Evolutionary conservation across 2,888 invertebrate species (phyloP).

Genomic region (Scotopteryx bipunctaria): DNA sequence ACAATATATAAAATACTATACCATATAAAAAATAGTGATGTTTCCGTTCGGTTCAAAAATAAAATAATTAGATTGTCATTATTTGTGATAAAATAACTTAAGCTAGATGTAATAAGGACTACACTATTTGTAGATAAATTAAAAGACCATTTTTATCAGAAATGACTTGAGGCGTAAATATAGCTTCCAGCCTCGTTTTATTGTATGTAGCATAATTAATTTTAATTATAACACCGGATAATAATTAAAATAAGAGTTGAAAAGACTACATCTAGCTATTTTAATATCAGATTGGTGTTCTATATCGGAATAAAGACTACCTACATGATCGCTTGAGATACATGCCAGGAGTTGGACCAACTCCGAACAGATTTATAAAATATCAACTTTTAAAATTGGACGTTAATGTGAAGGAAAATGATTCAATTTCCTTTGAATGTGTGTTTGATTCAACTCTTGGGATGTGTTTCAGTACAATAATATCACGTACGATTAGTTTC

Average conservation of each 20-base stretch:
- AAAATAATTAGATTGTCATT: background rate
- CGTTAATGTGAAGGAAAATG: too few relatives aligned
- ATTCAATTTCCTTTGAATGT: too few relatives aligned
- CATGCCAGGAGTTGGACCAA: too few relatives aligned
- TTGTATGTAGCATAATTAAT: conserved; percentile 10
- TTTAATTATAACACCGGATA: conserved; percentile 13
- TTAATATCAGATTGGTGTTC: background rate
- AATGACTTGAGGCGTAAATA: background rate
- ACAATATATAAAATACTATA: background rate
- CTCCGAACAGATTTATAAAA: too few relatives aligned
- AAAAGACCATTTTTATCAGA: background rate
- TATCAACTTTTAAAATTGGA: too few relatives aligned
- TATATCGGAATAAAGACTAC: background rate
- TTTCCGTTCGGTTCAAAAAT: background rate
- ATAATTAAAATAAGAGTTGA: conserved; percentile 20
- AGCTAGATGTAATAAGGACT: conserved; percentile 1
- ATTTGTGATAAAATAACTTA: conserved; percentile 5
- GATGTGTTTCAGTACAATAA: background rate
- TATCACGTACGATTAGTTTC: conserved; percentile 7
- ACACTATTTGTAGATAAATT: background rate
- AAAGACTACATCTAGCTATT: conserved; percentile 19
- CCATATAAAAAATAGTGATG: background rate
- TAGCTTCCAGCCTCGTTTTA: background rate
- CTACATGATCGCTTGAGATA: too few relatives aligned
- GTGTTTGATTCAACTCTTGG: background rate